Conservation (phyloP, 2,888 invertebrate genomes). For the Poecilobothrus nobilitatus region DNA sequence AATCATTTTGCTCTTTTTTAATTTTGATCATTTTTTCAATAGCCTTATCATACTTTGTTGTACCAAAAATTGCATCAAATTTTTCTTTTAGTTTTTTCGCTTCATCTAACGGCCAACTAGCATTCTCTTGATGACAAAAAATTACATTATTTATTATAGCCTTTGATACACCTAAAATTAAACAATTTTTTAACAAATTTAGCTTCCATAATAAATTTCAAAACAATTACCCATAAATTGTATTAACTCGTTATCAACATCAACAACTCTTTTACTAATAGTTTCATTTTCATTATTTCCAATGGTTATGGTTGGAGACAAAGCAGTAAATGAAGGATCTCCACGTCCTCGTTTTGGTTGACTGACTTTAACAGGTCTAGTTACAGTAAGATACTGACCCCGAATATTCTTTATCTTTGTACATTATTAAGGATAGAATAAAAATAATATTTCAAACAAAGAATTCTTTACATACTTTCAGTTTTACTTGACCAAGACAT, state of each 20-base stretch:
- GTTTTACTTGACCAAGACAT: conserved; percentile 43
- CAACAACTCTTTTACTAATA: conserved; percentile 59
- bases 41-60: conserved; percentile 83
- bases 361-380: conserved; percentile 59
- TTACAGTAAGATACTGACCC: conserved; percentile 55
- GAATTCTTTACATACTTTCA: conserved; percentile 32
- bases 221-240: conserved; percentile 45
- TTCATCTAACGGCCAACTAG: conserved; percentile 93
- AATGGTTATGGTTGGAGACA: conserved; percentile 57
- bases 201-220: not conserved
- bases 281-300: conserved; percentile 47
- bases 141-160: conserved; percentile 93
- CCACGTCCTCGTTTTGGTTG: conserved; percentile 50
- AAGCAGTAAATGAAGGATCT: conserved; percentile 53
- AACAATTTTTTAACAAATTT: not conserved
- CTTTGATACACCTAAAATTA: conserved; percentile 65
- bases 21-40: conserved; percentile 64
- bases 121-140: conserved; percentile 98
- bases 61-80: conserved; percentile 98
- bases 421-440: not conserved
- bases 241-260: conserved; percentile 66
- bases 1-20: conserved; percentile 51
- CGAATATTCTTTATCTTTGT: conserved; percentile 48
- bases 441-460: not conserved
- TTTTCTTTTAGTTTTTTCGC: conserved; percentile 86